A percentile compares a stretch with the other conserved stretches of the same genome.
Conservation (phyloP, 2,113 vertebrate genomes). For the Grammomys surdaster region DNA sequence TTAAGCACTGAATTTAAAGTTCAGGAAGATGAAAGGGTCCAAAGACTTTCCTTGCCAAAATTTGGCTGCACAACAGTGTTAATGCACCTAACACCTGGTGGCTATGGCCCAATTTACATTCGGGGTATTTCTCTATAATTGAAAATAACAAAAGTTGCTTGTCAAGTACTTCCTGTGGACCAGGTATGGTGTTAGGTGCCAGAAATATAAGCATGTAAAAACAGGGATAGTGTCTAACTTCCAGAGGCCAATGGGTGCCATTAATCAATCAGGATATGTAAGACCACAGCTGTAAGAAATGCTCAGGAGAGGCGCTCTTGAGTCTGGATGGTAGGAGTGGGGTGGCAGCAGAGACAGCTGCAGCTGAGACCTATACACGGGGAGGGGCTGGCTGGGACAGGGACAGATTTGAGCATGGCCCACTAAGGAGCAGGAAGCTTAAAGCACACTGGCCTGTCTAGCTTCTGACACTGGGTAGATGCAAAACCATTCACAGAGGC, state of each 20-base stretch:
- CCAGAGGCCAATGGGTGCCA: background rate
- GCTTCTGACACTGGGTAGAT: background rate
- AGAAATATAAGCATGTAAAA: background rate
- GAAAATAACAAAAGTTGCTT: background rate
- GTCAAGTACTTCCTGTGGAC: background rate
- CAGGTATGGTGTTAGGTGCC: background rate
- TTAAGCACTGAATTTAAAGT: background rate
- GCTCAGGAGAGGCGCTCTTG: background rate
- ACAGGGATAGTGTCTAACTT: background rate
- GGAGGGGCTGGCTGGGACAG: accelerated
- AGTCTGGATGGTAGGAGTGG: too few relatives aligned
- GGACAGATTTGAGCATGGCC: background rate
- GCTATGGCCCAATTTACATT: background rate
- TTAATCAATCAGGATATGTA: background rate
- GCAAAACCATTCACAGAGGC: background rate
- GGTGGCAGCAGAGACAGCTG: background rate
- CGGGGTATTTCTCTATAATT: background rate
- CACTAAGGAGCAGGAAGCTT: background rate
- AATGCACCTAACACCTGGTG: background rate
- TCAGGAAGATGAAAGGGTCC: background rate
- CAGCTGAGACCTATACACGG: background rate
- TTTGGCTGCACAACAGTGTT: background rate
- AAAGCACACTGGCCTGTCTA: background rate
- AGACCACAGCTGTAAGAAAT: background rate
- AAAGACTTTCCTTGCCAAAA: background rate